Conservation (phyloP, 2,113 vertebrate species). For the Eudorcas thomsonii region DNA sequence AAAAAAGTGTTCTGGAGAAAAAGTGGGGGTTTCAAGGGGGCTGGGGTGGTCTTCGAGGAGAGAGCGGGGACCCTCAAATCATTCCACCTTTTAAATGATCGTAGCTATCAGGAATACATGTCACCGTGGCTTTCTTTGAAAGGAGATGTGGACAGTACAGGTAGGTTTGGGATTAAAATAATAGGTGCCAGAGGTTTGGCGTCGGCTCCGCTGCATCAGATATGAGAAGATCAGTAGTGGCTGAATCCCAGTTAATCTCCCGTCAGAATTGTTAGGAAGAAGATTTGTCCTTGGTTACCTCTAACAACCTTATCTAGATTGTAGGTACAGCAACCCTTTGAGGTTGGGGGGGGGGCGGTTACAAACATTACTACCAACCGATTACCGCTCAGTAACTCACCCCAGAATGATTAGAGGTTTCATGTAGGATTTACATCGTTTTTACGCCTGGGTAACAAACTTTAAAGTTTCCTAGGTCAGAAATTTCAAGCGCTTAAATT, state of each 20-base stretch:
- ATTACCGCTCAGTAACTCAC: background rate
- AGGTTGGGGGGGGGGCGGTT: background rate
- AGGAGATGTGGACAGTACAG: constrained; percentile 25
- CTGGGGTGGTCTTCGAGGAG: background rate
- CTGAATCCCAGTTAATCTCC: background rate
- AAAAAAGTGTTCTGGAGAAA: constrained; percentile 29
- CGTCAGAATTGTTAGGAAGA: background rate
- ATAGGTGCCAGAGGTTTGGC: background rate
- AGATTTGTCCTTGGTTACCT: background rate
- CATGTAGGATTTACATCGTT: background rate
- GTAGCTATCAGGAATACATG: background rate
- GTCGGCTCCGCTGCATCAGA: background rate
- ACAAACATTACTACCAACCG: background rate
- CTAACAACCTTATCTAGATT: background rate
- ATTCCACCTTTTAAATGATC: background rate
- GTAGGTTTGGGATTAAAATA: constrained; percentile 39
- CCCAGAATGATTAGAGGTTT: background rate
- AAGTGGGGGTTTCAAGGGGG: background rate
- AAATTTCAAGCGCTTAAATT: background rate
- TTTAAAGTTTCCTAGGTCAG: constrained; percentile 6
- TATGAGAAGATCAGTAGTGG: background rate
- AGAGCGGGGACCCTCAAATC: background rate
- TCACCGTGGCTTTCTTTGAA: background rate
- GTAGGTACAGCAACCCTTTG: background rate
- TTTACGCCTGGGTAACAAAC: background rate